Conservation (phyloP, 1,140 invertebrate species). For the Halictus rubicundus region DNA sequence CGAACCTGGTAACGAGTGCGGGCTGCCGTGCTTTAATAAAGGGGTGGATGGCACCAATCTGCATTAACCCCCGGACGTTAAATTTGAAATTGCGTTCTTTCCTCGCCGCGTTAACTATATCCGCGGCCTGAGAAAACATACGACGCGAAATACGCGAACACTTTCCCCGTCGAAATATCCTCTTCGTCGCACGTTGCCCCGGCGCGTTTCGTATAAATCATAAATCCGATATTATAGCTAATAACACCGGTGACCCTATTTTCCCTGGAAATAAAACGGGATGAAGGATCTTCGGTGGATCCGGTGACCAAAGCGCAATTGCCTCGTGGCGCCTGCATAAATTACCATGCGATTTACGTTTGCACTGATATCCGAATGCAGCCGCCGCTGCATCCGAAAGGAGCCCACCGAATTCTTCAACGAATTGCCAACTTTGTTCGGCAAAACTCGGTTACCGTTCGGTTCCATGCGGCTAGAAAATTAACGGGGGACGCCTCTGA, state of each 20-base stretch:
- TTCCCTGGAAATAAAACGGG: slow-evolving; percentile 40
- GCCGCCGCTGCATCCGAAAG: slow-evolving; percentile 6
- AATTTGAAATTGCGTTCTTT: slow-evolving; percentile 1
- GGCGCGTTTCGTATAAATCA: slow-evolving; percentile 22
- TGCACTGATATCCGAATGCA: slow-evolving; percentile 24
- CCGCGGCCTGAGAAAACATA: too few relatives aligned
- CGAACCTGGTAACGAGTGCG: background rate
- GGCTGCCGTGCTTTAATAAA: background rate
- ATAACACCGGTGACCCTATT: slow-evolving; percentile 43
- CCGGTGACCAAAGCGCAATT: slow-evolving; percentile 47
- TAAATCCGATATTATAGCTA: slow-evolving; percentile 40
- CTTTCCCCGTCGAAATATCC: background rate
- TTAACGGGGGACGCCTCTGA: too few relatives aligned
- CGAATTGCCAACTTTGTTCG: background rate
- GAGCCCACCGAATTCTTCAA: background rate
- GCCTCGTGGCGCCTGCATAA: slow-evolving; percentile 62
- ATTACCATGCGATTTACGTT: slow-evolving; percentile 56
- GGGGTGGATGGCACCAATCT: background rate
- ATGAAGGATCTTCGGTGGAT: background rate
- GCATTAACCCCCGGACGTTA: background rate
- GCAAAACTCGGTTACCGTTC: background rate
- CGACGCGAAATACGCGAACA: too few relatives aligned
- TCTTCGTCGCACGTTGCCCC: background rate
- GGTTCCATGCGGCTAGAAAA: too few relatives aligned
- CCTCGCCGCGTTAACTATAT: background rate